These are phyloP conservation scores for western clawed frog (Xenopus tropicalis) DNA, from an alignment of 2,113 vertebrate species.

Conservation along the genomic window UCB_Xtro_10.0 CM004452.2:1365001-1365500, in stretches of 20 bases:
- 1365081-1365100: conserved; percentile 67
- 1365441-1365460: conserved; percentile 71
- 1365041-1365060: conserved; percentile 72
- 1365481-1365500: conserved; percentile 68
- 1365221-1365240: conserved; percentile 54
- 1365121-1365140: conserved; percentile 55
- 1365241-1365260: conserved; percentile 40
- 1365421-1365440: conserved; percentile 67
- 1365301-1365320: conserved; percentile 62
- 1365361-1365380: conserved; percentile 78
- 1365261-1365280: conserved; percentile 59
- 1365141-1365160: conserved; percentile 63
- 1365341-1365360: conserved; percentile 77
- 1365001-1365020: not conserved
- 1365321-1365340: conserved; percentile 69
- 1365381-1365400: conserved; percentile 56
- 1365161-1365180: conserved; percentile 68
- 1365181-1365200: conserved; percentile 8
- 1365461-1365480: conserved; percentile 64
- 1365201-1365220: conserved; percentile 22
- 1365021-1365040: conserved; percentile 61
- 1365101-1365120: conserved; percentile 60
- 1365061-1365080: conserved; percentile 56
- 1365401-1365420: conserved; percentile 71
- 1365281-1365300: conserved; percentile 55